phyloP scores from a whole-genome alignment of 2,888 invertebrate species.

The Odiellus spinosus region DNA sequence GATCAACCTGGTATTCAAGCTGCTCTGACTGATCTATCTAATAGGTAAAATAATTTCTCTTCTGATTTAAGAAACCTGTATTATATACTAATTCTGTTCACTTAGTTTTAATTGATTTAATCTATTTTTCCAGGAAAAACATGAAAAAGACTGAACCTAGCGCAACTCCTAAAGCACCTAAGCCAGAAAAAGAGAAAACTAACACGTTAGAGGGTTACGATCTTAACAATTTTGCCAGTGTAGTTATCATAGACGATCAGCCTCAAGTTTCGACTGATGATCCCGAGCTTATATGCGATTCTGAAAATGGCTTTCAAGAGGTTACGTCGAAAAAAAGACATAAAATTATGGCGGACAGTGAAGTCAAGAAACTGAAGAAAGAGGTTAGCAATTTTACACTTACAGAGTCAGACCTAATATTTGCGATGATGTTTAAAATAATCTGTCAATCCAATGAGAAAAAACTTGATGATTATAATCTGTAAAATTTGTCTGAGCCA shows the following conservation, averaged over 20 bases:
- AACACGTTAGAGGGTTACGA: slow-evolving; percentile 40
- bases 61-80: background rate
- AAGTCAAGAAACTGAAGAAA: slow-evolving; percentile 30
- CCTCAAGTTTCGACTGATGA: slow-evolving; percentile 35
- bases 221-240: slow-evolving; percentile 39
- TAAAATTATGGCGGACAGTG: slow-evolving; percentile 27
- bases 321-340: slow-evolving; percentile 55
- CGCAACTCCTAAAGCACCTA: slow-evolving; percentile 10
- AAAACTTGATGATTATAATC: slow-evolving; percentile 1
- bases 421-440: slow-evolving; percentile 2
- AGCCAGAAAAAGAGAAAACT: slow-evolving; percentile 30
- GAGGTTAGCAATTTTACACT: no score
- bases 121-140: background rate
- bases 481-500: slow-evolving; percentile 1
- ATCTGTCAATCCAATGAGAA: slow-evolving; percentile 21
- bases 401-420: slow-evolving; percentile 12
- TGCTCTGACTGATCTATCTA: slow-evolving; percentile 26
- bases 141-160: background rate
- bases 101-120: no score
- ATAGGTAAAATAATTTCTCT: slow-evolving; percentile 18
- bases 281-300: slow-evolving; percentile 31
- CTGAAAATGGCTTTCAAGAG: slow-evolving; percentile 54
- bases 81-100: no score
- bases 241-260: slow-evolving; percentile 38
- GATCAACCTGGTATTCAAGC: slow-evolving; percentile 34